phyloP scores from a whole-genome alignment of 2,888 invertebrate genomes.

The Hyposoter didymator region DNA sequence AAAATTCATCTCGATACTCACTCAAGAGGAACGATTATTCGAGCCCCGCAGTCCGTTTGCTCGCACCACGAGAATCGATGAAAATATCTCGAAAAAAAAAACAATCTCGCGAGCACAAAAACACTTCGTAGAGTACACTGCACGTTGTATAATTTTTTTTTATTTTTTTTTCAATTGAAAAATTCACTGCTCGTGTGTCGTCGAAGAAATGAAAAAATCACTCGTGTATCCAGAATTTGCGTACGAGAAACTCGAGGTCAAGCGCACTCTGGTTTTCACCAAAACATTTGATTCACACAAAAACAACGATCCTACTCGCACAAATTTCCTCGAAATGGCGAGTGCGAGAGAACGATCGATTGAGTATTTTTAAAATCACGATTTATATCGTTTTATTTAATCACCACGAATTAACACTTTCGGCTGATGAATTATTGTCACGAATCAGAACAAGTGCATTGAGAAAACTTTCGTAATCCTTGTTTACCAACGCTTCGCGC shows the following conservation, averaged over 20 bases:
- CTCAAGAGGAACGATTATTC: constrained; percentile 75
- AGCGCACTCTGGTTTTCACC: constrained; percentile 12
- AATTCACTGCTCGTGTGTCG: not conserved
- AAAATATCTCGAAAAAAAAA: not conserved
- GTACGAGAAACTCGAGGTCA: not conserved
- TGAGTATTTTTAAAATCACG: not conserved
- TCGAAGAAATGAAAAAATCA: constrained; percentile 8
- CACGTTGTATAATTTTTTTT: constrained; percentile 27
- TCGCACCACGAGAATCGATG: constrained; percentile 27
- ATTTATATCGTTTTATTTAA: constrained; percentile 64
- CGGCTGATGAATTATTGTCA: constrained; percentile 67
- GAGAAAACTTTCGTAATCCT: constrained; percentile 60
- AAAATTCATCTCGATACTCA: constrained; percentile 70
- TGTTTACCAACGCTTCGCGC: constrained; percentile 60
- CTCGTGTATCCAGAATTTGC: constrained; percentile 30
- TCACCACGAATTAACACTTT: constrained; percentile 65
- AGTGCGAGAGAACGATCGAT: not conserved
- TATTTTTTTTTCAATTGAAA: constrained; percentile 20
- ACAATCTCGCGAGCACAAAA: constrained; percentile 39
- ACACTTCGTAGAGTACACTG: constrained; percentile 54
- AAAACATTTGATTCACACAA: not conserved
- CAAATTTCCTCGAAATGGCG: not conserved
- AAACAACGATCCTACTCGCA: not conserved
- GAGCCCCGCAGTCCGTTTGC: constrained; percentile 73
- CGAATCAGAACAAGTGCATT: constrained; percentile 35